Evolutionary conservation across 2,888 invertebrate species (phyloP), one percentile per base, ranked within the genome.

Genomic region (Watsonalla cultraria): DNA sequence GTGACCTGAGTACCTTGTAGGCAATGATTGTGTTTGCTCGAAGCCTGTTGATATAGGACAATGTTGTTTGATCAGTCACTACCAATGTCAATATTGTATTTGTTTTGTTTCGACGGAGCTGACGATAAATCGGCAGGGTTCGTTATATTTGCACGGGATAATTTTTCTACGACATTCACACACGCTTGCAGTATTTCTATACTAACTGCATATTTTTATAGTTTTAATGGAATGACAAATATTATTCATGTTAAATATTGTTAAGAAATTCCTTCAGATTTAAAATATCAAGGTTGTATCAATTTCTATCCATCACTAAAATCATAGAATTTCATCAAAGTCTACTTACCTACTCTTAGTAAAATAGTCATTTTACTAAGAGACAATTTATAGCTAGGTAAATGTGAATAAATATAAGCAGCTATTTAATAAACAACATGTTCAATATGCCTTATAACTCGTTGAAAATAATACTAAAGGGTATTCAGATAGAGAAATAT

Each of bases 91-190:
- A 85, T 71, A 79, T 75, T 66, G 65, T 63, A 57, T 71, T 64
- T 66, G 73, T 66, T 67, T 66, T 70, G 71, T 76, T 78, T 70
- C 59, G 61, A 54, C 59, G 46, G 60, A 65, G 86, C 90, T 90
- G 89, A 77, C 88, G 89, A 82, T 84, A 80, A 75, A 78, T 80
- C 88, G 83, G 86, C 72, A 90, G 85, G 81, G 80, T 74, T 70
- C 68, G 59, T 57, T 55, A 66, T 85, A 76, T 85, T 86, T 86
- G 78, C 70, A 73, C 58, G 72, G 79, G 74, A 68, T 62, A 60
- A 53, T 51, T 68, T 74, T 75, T 71, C 71, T 59, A 59, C 66
- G 70, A 74, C 70, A 78, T 82, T 85, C 74, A 74, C 86, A 82
- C 73, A 63, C 52, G 61, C 51, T 59, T 68, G 86, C 69, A 74